Conservation (phyloP, 1,140 invertebrate species). For the Ericerus pela region DNA sequence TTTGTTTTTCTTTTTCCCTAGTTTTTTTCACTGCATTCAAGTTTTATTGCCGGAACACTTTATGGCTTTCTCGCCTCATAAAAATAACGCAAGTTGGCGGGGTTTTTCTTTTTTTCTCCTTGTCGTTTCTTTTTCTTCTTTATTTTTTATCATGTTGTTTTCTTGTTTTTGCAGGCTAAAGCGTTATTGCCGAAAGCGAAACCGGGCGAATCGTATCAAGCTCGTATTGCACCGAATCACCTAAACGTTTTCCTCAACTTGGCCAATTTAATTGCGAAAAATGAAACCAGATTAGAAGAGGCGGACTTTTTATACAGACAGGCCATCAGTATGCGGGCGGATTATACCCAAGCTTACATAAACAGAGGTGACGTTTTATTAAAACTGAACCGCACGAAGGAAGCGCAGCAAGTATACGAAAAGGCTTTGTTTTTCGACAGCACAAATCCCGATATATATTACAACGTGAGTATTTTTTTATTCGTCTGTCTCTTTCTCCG, state of each 20-base stretch:
- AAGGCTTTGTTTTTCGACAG: conserved; percentile 82
- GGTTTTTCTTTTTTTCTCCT: background rate
- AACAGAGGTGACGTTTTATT: conserved; percentile 91
- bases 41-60: too few relatives aligned
- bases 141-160: background rate
- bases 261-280: conserved; percentile 86
- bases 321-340: conserved; percentile 91
- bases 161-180: conserved; percentile 46
- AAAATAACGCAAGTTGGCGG: too few relatives aligned
- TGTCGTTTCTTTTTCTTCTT: background rate
- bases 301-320: conserved; percentile 84
- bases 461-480: conserved; percentile 56
- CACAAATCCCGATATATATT: conserved; percentile 92
- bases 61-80: too few relatives aligned
- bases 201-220: conserved; percentile 84
- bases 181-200: conserved; percentile 76
- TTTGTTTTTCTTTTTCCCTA: too few relatives aligned
- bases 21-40: too few relatives aligned
- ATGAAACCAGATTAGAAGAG: conserved; percentile 78
- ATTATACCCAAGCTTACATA: conserved; percentile 94
- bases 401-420: conserved; percentile 90
- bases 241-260: conserved; percentile 91
- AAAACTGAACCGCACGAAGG: conserved; percentile 84
- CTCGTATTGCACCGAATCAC: conserved; percentile 88
- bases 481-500: background rate